Evolutionary conservation across 2,888 invertebrate species (phyloP), one percentile per base, ranked within the genome.

Genomic region (Troilus luridus): DNA sequence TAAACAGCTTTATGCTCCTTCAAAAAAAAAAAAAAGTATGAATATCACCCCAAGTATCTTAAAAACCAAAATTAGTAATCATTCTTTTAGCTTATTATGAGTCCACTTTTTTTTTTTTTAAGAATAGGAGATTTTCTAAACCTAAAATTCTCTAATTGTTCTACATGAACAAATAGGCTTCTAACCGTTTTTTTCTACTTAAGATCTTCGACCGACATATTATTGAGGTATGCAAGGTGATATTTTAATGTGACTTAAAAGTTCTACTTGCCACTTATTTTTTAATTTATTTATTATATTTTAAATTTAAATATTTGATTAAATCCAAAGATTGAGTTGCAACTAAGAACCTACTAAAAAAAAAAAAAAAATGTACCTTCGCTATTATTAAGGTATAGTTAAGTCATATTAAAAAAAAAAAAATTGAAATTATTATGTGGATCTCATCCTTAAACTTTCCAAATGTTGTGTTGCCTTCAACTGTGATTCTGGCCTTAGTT

Each of bases 401-500:
- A 77, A 77, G 72, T 77, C 72, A 41, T 77, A 77, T 77, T 77
- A 41, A 90, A 88, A 89, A 77, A 72, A 85, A 89, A 64, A 77
- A 62, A 67, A 90, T 64, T 90, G 72, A 90, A 77, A 90, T 90
- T 72, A 90, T 90, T 64, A 77, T 90, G 90, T 64, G 90, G 90
- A 90, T 90, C 90, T 90, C 90, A 90, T 24, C 72, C 90, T 72
- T 90, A 90, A 77, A 90, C 90, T 90, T 90, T 77, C 90, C 90
- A 77, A 77, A 90, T 77, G 77, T 90, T 90, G 58, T 77, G 90
- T 90, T 90, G 90, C 90, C 90, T 90, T 90, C 77, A 90, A 77
- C 90, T 90, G 90, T 90, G 90, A 90, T 90, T 90, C 90, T 90
- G 90, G 90, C 72, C 90, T 90, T 90, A 90, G 90, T 90, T 90